Conservation (phyloP, 2,797 vertebrate species). For the Serranus cabrilla region DNA sequence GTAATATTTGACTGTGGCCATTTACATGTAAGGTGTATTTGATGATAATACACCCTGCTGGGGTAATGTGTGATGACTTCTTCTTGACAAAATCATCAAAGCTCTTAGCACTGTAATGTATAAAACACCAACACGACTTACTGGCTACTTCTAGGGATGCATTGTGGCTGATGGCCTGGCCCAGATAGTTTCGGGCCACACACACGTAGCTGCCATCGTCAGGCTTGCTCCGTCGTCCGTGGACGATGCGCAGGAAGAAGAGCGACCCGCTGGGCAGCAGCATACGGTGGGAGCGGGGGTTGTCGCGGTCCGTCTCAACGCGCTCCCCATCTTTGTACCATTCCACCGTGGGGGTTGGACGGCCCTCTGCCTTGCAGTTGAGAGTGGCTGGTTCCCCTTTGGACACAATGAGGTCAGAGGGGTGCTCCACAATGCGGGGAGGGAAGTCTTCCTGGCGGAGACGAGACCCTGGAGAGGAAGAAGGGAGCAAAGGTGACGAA, state of each 20-base stretch:
- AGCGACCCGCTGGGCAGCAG: constrained; percentile 94
- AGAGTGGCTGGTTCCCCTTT: constrained; percentile 96
- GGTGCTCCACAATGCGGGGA: constrained; percentile 95
- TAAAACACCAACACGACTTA: constrained; percentile 82
- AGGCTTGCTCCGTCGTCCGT: constrained; percentile 91
- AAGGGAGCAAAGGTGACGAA: background rate
- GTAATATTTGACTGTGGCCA: background rate
- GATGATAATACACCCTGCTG: background rate
- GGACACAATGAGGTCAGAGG: constrained; percentile 95
- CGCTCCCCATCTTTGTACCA: constrained; percentile 96
- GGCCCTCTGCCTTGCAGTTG: constrained; percentile 95
- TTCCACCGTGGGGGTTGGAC: constrained; percentile 92
- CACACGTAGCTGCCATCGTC: constrained; percentile 95
- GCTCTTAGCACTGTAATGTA: constrained; percentile 55
- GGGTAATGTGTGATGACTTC: background rate
- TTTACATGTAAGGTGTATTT: constrained; percentile 16
- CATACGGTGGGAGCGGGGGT: constrained; percentile 95
- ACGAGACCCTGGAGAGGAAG: constrained; percentile 88
- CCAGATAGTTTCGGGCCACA: constrained; percentile 95
- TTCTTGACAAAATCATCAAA: constrained; percentile 42
- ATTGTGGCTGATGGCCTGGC: constrained; percentile 95
- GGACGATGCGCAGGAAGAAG: constrained; percentile 95
- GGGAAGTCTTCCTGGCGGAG: constrained; percentile 97
- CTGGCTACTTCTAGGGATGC: constrained; percentile 97
- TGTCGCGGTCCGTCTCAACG: constrained; percentile 94